Percentiles rank a stretch among this genome's conserved stretches.
phyloP scores from a whole-genome alignment of 2,888 invertebrate genomes.

The Aphodius granarius region DNA sequence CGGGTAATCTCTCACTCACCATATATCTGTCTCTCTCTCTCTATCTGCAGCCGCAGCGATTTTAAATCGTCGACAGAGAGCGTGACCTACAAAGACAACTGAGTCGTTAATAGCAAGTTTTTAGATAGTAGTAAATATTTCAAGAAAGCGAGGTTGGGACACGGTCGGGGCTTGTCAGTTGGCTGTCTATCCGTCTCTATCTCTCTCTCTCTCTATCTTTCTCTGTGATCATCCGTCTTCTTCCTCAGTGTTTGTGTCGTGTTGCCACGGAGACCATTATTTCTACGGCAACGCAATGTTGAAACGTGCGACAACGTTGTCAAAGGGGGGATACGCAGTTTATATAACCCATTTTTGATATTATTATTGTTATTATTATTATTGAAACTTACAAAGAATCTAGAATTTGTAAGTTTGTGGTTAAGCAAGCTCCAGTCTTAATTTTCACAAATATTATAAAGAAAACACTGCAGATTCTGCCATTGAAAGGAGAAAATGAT shows the following conservation, averaged over 20 bases:
- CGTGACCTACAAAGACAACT: neutral
- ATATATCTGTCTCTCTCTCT: neutral
- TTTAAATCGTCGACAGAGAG: neutral
- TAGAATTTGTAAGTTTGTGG: too few relatives aligned
- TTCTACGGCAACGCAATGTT: neutral
- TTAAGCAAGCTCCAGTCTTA: too few relatives aligned
- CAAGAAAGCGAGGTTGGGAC: neutral
- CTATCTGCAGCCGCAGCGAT: neutral
- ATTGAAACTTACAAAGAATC: too few relatives aligned
- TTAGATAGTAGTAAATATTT: neutral
- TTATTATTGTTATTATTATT: too few relatives aligned
- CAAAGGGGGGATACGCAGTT: neutral
- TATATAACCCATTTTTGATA: neutral
- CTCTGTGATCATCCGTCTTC: neutral
- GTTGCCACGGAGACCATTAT: neutral
- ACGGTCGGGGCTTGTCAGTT: neutral
- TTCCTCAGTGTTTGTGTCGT: neutral
- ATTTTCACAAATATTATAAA: too few relatives aligned
- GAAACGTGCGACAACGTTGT: neutral
- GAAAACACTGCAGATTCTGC: too few relatives aligned
- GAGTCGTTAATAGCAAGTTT: neutral
- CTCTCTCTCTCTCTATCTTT: neutral
- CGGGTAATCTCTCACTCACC: neutral
- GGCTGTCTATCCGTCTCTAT: neutral
- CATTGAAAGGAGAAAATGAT: too few relatives aligned